Evolutionary conservation across 2,888 invertebrate species (phyloP), one percentile per base, ranked within the genome.

Genomic region (Eupithecia abbreviata): DNA sequence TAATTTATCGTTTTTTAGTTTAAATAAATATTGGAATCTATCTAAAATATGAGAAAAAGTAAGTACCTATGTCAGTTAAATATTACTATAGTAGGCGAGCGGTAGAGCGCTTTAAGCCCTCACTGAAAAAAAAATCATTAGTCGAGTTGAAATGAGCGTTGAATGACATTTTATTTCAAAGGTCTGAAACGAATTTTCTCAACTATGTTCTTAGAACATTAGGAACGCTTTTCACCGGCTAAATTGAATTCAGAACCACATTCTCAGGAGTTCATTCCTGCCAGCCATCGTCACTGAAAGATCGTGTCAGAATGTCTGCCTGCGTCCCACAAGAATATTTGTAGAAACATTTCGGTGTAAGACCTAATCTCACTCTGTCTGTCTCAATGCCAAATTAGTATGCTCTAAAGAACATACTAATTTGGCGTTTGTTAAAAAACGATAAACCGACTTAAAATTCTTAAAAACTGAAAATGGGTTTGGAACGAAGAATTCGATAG

Each of bases 201-300:
- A 41, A 65, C 12, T 65, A 66, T 42, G 42, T 66, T 42, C 42
- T 66, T 15, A 66, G 42, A 41, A 41, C 66, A 42, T 42, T 42
- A 42, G 66, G 66, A 66, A 66, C 42, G 13, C 45, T 45, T 68
- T 67, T 67, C 67, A 13, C 67, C n/a, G 18, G 43, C 42, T 45
- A 45, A 70, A 74, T 74, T 65, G 49, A 62, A 71, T 71, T 71
- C 65, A 7, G 65, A 65, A 70, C 62, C 62, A 66, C 65, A 51
- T 68, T 45, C n/a, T 68, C 10, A 15, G 43, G 45, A 43, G 45
- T 43, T 45, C 43, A 67, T 68, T 43, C 10, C n/a, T 68, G 42
- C 42, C 43, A 10, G 13, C 68, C 42, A 45, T 67, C 42, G 43
- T 42, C 42, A 42, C 42, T 18, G 68, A 18, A 68, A 68, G 45